Conservation (phyloP, 2,888 invertebrate genomes). For the Ceratothoa steindachneri region DNA sequence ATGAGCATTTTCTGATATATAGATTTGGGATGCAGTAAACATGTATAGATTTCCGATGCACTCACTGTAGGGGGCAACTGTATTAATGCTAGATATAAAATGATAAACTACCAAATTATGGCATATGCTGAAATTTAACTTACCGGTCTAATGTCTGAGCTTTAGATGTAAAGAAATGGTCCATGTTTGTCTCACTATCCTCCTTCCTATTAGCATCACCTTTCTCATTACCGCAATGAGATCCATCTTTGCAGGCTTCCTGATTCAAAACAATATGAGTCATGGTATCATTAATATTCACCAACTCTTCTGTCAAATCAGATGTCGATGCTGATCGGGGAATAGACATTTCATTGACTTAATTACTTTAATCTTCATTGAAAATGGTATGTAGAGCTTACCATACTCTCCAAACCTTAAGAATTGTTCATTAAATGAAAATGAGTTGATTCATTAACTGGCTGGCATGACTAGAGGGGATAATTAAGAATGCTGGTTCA, state of each 20-base stretch:
- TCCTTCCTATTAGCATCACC: not conserved
- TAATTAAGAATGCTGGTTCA: no score
- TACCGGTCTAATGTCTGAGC: slow-evolving; percentile 6
- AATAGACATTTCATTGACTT: not conserved
- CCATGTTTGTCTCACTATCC: not conserved
- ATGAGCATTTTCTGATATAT: no score
- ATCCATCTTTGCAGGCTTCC: not conserved
- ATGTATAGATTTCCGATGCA: no score
- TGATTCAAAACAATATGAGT: not conserved
- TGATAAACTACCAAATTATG: no score
- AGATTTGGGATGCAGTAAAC: no score
- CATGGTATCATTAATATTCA: not conserved
- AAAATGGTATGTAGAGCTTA: not conserved
- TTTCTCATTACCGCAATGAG: not conserved
- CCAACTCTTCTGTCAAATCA: not conserved
- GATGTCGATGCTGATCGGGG: slow-evolving; percentile 3
- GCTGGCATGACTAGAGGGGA: no score
- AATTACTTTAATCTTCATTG: not conserved
- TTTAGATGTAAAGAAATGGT: not conserved
- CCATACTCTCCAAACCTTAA: no score
- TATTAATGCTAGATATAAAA: no score
- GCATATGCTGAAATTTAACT: no score
- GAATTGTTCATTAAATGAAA: no score
- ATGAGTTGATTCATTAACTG: no score
- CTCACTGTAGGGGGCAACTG: no score